Evolutionary conservation across 2,113 vertebrate genomes (phyloP).

Genomic region (Anser brachyrhynchus): DNA sequence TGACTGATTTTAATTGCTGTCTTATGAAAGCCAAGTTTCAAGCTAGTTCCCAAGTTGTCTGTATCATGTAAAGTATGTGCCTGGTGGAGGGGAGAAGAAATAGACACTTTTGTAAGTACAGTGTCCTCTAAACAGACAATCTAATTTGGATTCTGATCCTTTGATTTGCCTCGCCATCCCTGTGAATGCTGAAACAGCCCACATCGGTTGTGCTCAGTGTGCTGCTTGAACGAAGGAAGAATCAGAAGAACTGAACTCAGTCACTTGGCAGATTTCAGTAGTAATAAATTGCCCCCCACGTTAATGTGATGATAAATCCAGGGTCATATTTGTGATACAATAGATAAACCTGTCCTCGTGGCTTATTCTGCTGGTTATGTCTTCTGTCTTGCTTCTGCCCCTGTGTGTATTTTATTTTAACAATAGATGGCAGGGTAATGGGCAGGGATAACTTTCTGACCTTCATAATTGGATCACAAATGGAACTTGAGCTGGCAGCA

Average conservation of each 20-base stretch:
- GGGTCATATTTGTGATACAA: not conserved
- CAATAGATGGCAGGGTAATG: not conserved
- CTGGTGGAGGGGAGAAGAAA: not conserved
- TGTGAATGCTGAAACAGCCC: not conserved
- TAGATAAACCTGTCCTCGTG: not conserved
- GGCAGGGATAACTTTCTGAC: not conserved
- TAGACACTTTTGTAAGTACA: not conserved
- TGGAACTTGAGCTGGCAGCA: not conserved
- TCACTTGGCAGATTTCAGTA: not conserved
- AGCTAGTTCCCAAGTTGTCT: not conserved
- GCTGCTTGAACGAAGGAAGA: not conserved
- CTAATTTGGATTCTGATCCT: not conserved
- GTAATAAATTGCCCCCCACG: not conserved
- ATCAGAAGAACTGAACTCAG: too few relatives aligned
- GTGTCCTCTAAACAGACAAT: not conserved
- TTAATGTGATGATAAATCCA: not conserved
- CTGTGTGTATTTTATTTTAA: not conserved
- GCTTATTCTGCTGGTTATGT: not conserved
- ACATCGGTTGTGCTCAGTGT: fast-evolving
- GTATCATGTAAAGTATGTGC: not conserved
- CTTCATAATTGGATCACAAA: not conserved
- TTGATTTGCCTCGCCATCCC: not conserved
- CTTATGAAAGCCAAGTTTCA: not conserved
- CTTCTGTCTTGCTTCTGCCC: not conserved
- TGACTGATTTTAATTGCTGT: not conserved